phyloP scores from a whole-genome alignment of 2,888 invertebrate species.

The Dicranocentrus wangi region DNA sequence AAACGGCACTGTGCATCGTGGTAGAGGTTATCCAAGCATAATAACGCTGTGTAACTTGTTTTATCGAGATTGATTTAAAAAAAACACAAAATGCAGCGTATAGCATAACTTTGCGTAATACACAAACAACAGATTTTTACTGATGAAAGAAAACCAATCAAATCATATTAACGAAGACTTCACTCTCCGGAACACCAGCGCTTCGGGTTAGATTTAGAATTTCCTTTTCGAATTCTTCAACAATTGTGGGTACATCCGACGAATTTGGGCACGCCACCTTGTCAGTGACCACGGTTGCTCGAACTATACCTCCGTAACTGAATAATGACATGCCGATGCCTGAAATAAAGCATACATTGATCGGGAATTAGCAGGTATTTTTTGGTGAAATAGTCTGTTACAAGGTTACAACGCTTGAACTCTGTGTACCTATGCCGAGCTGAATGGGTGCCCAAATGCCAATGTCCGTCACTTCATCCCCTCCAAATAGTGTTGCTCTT shows the following conservation, averaged over 20 bases:
- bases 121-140: too few species aligned
- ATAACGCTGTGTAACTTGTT: too few species aligned
- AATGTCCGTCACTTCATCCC: constrained; percentile 69
- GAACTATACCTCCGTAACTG: constrained; percentile 70
- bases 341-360: too few species aligned
- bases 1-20: too few species aligned
- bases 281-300: constrained; percentile 70
- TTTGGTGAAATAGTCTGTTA: constrained; percentile 7
- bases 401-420: too few species aligned
- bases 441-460: constrained; percentile 71
- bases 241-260: constrained; percentile 64
- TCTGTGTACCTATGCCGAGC: constrained; percentile 67
- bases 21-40: too few species aligned
- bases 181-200: constrained; percentile 56
- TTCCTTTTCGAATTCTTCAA: constrained; percentile 71
- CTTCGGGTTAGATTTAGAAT: constrained; percentile 60
- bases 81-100: too few species aligned
- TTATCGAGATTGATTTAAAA: too few species aligned
- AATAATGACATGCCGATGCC: constrained; percentile 71
- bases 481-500: constrained; percentile 67
- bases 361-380: too few species aligned
- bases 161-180: constrained; percentile 56
- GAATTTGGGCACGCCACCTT: constrained; percentile 61
- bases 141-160: too few species aligned
- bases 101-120: too few species aligned